Base-by-base conservation (phyloP, 2,113 vertebrate species). In the Paracyprichromis sp. region DNA sequence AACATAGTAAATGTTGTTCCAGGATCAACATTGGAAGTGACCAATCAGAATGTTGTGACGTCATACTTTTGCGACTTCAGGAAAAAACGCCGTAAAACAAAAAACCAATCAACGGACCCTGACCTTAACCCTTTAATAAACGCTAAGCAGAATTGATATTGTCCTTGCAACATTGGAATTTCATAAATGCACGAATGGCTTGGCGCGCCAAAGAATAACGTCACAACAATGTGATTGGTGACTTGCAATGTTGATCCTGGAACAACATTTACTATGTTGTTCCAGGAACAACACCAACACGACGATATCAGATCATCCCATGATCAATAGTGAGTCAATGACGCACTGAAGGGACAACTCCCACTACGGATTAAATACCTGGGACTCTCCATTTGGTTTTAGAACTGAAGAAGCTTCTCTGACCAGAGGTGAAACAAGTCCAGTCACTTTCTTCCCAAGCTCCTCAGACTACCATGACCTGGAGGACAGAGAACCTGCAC, bases 41-140 rank as follows among this genome's bases (percentile, higher is more conserved):
- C 17, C 50, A n/a, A 52, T 52, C 50, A 52, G 8, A 52, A n/a
- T 9, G 50, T 52, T 5, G 50, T 52, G 50, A n/a, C 0, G 5
- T 52, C 50, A n/a, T 52, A 52, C 47, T 19, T 52, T 9, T 19
- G 47, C 47, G 0, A 52, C 47, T 52, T 52, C 3, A 1, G 17
- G 17, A 52, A 52, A 52, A 52, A 52, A 0, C 4, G 2, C 1
- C 1, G 4, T 52, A 52, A 52, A 52, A 52, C 47, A 2, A 52
- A 52, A 52, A 50, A 50, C 2, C 17, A 0, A n/a, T 52, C 50
- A 52, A 52, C 5, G 50, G 50, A 52, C 17, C 8, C 19, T 53
- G 0, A 19, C 16, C 0, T 8, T 52, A 0, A n/a, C 52, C 9
- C 0, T 21, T 53, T 11, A 21, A 53, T 53, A 53, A 53, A 53